Conservation (phyloP, 92 coral and sea anemone species). For the Epizoanthus rinbou region DNA sequence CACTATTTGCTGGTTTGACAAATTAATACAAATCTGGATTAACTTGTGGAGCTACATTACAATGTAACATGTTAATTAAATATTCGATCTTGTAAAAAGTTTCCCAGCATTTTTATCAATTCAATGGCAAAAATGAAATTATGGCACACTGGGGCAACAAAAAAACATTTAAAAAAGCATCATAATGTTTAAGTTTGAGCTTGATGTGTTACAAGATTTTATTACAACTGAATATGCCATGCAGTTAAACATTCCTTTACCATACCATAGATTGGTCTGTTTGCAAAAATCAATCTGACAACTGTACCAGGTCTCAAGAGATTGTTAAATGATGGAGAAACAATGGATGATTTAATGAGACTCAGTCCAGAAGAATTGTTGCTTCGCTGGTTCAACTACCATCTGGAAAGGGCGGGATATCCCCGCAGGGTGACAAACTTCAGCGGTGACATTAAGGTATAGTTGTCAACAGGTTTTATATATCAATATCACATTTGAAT, state of each 20-base stretch:
- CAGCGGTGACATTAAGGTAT: constrained; percentile 77
- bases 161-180: no score
- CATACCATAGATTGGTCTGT: constrained; percentile 82
- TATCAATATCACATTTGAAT: no score
- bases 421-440: constrained; percentile 80
- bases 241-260: background rate
- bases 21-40: no score
- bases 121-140: no score
- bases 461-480: background rate
- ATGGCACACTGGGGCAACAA: no score
- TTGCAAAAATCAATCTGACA: constrained; percentile 87
- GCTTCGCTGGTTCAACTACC: constrained; percentile 95
- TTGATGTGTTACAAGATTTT: background rate
- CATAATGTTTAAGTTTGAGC: background rate
- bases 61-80: no score
- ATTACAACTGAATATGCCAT: background rate
- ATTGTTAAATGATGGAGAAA: constrained; percentile 84
- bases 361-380: constrained; percentile 89
- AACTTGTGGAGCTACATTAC: no score
- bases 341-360: constrained; percentile 77
- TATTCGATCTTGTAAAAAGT: no score
- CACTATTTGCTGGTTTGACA: no score
- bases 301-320: constrained; percentile 91
- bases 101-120: no score
- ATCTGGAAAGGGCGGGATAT: constrained; percentile 77